Evolutionary conservation across 2,113 vertebrate genomes (phyloP).

Genomic region (Toxotes chatareus): DNA sequence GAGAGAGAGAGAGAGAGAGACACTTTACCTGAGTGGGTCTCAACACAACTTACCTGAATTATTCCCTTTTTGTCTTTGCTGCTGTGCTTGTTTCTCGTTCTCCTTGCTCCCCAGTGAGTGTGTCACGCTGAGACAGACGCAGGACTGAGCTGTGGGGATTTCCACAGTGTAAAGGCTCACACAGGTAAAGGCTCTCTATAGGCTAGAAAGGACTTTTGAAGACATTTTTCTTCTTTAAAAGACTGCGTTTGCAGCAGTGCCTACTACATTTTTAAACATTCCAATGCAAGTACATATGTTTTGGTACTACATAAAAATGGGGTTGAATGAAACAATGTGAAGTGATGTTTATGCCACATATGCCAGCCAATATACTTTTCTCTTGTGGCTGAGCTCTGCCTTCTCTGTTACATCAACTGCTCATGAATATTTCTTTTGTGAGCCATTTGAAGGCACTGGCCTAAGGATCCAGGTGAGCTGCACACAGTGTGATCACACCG

Average conservation of each 20-base stretch:
- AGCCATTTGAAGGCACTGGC: no score
- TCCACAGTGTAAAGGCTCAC: background rate
- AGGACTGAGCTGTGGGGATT: background rate
- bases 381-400: no score
- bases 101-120: background rate
- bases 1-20: background rate
- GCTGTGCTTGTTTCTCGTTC: background rate
- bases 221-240: constrained; percentile 9
- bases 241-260: background rate
- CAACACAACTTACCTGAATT: background rate
- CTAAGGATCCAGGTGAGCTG: no score
- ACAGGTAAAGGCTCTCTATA: background rate
- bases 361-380: no score
- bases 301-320: background rate
- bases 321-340: no score
- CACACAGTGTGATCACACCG: no score
- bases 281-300: background rate
- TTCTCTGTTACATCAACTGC: background rate
- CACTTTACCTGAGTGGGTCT: background rate
- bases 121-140: constrained; percentile 5
- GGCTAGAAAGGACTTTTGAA: background rate
- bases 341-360: background rate
- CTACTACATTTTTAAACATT: background rate
- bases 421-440: no score
- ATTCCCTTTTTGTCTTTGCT: background rate